A percentile compares a stretch with the other conserved stretches of the same genome.
phyloP scores from a whole-genome alignment of 2,797 vertebrate genomes.

The Tachyglossus aculeatus region DNA sequence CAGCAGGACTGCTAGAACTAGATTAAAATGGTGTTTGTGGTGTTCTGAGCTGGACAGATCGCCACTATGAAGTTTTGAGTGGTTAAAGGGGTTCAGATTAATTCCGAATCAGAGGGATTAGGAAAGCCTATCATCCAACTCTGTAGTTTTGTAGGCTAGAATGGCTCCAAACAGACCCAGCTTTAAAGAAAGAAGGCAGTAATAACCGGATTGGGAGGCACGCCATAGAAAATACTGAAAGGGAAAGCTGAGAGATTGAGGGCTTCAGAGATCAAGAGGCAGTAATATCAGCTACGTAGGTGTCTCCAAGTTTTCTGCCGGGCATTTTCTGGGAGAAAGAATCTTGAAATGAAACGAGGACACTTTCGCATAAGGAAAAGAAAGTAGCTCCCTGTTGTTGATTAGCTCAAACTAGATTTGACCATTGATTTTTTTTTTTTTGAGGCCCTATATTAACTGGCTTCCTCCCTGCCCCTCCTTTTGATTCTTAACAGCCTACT shows the following conservation, averaged over 20 bases:
- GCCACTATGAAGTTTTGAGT: too few relatives aligned
- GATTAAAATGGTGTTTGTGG: not conserved
- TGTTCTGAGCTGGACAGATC: not conserved
- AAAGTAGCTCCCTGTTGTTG: not conserved
- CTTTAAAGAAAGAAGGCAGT: not conserved
- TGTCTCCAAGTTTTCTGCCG: not conserved
- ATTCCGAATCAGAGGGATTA: too few relatives aligned
- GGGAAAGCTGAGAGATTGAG: not conserved
- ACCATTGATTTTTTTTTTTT: too few relatives aligned
- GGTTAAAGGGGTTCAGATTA: too few relatives aligned
- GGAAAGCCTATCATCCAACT: too few relatives aligned
- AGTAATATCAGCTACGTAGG: not conserved
- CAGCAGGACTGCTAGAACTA: conserved; percentile 9
- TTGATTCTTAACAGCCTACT: too few relatives aligned
- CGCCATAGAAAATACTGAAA: not conserved
- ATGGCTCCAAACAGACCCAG: not conserved
- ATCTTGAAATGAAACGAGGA: not conserved
- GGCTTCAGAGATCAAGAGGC: not conserved
- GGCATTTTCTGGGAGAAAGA: not conserved
- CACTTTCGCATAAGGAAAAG: not conserved
- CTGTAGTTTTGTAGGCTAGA: not conserved
- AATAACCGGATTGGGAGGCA: not conserved
- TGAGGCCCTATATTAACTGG: not conserved
- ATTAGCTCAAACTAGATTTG: not conserved
- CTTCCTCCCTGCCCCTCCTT: not conserved